Conservation (phyloP, 2,113 vertebrate genomes). For the Cettia cetti region DNA sequence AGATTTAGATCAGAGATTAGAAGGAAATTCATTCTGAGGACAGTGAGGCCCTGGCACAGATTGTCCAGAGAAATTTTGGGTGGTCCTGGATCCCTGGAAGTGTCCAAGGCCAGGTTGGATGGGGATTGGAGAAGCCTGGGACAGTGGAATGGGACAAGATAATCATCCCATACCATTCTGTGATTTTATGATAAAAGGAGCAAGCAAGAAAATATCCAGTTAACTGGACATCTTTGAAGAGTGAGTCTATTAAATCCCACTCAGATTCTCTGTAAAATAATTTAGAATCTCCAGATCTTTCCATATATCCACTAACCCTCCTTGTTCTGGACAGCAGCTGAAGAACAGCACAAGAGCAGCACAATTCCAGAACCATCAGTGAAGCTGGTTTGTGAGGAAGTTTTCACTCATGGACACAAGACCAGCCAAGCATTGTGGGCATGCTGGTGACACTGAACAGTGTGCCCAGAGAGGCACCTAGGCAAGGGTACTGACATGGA, state of each 20-base stretch:
- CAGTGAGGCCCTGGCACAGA: neutral
- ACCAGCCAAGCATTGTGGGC: fast-evolving
- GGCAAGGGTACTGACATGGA: neutral
- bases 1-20: neutral
- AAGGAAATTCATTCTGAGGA: neutral
- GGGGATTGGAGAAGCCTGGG: neutral
- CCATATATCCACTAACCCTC: neutral
- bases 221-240: neutral
- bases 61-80: fast-evolving
- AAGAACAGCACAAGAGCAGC: neutral
- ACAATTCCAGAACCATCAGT: fast-evolving
- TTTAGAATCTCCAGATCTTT: neutral
- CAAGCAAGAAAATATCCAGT: neutral
- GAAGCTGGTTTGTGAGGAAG: fast-evolving
- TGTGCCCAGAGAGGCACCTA: fast-evolving
- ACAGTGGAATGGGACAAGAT: too few species aligned
- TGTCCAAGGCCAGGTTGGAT: fast-evolving
- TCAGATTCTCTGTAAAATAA: neutral
- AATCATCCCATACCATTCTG: neutral
- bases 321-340: neutral
- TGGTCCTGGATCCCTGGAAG: neutral
- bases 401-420: neutral
- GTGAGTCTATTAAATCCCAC: neutral
- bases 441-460: neutral
- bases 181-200: neutral